These are phyloP conservation scores for Hirundo rustica DNA, from an alignment of 2,797 vertebrate genomes.

Conservation along the genomic window DNA sequence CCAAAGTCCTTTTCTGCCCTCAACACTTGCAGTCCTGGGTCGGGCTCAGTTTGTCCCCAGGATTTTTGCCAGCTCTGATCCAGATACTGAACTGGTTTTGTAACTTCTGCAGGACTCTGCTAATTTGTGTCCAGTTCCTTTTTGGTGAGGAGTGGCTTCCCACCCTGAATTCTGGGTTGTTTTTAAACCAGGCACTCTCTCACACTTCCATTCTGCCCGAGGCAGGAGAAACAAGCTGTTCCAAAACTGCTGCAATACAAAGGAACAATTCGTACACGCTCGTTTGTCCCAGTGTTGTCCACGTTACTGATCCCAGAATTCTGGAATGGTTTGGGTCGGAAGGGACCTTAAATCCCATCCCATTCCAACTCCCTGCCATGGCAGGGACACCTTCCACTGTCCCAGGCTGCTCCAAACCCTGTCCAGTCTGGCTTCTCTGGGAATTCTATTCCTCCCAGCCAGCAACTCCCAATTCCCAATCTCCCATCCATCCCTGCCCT, in stretches of 20 bases:
- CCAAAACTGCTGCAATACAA: neutral
- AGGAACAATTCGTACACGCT: neutral
- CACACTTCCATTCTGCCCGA: neutral
- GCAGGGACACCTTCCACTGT: neutral
- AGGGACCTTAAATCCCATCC: accelerated
- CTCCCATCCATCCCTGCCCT: neutral
- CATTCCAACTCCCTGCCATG: accelerated
- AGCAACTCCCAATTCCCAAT: neutral
- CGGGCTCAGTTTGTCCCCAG: neutral
- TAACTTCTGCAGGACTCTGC: neutral
- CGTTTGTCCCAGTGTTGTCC: neutral
- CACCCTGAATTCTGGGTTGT: neutral
- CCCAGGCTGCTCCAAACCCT: accelerated
- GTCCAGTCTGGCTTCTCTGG: neutral
- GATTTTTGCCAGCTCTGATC: neutral
- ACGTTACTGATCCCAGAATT: neutral
- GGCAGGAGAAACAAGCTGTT: neutral
- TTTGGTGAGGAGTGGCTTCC: neutral
- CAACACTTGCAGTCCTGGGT: neutral
- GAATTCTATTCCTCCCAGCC: neutral
- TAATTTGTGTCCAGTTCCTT: neutral
- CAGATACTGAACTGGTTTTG: neutral
- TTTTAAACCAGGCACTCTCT: neutral
- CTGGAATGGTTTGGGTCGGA: neutral
- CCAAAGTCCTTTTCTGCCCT: neutral